Evolutionary conservation across 2,888 invertebrate genomes (phyloP).

Genomic region (Macrophya alboannulata): DNA sequence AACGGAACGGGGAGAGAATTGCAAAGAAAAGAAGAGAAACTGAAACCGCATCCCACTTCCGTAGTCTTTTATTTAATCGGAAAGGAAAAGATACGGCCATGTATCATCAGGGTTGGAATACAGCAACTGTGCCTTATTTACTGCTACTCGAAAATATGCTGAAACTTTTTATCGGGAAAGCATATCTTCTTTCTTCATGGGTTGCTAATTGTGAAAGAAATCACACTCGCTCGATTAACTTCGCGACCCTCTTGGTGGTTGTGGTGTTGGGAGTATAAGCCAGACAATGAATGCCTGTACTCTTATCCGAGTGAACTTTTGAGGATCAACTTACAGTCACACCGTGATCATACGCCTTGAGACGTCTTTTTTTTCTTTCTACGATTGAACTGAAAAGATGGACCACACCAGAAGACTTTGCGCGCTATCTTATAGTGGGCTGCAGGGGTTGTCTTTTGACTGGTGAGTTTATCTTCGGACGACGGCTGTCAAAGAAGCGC

Average conservation of each 20-base stretch:
- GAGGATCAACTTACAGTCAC: not conserved
- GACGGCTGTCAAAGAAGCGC: slow-evolving; percentile 76
- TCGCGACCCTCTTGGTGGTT: not conserved
- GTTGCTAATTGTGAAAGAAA: slow-evolving; percentile 48
- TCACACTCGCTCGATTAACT: slow-evolving; percentile 36
- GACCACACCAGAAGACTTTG: slow-evolving; percentile 37
- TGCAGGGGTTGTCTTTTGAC: slow-evolving; percentile 52
- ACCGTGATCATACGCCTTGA: not conserved
- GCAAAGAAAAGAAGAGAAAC: not conserved
- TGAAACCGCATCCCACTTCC: slow-evolving; percentile 18
- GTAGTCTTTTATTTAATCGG: not conserved
- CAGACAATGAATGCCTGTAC: not conserved
- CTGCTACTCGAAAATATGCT: slow-evolving; percentile 72
- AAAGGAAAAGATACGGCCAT: not conserved
- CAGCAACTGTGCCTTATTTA: not conserved
- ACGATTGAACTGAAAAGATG: not conserved
- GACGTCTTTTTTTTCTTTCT: not conserved
- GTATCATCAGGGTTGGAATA: not conserved
- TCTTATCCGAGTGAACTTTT: not conserved
- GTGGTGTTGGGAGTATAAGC: not conserved
- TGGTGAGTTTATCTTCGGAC: slow-evolving; percentile 75
- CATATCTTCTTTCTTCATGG: slow-evolving; percentile 11
- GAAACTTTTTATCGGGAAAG: slow-evolving; percentile 71
- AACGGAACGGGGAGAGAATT: not conserved
- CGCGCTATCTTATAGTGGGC: slow-evolving; percentile 66